Conservation (phyloP, 2,888 invertebrate species). For the Synanthedon tipuliformis region DNA sequence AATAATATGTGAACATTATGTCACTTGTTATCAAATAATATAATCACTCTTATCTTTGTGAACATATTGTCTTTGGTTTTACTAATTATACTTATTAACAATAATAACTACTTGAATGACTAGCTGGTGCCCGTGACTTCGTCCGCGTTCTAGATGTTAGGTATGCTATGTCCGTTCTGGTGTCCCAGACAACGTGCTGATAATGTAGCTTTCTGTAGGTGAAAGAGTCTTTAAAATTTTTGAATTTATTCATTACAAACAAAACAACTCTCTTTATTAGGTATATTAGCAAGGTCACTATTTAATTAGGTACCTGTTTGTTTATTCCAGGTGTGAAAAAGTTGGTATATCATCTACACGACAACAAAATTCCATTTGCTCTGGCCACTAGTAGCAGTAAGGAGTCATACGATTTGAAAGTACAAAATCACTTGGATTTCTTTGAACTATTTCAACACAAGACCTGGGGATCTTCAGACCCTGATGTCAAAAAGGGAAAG, state of each 20-base stretch:
- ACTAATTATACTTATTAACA: too few relatives aligned
- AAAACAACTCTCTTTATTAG: not conserved
- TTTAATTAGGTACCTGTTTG: too few relatives aligned
- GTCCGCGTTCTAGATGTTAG: too few relatives aligned
- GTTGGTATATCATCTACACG: constrained; percentile 79
- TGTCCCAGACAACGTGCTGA: too few relatives aligned
- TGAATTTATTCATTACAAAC: too few relatives aligned
- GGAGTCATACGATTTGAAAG: constrained; percentile 79
- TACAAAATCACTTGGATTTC: constrained; percentile 73
- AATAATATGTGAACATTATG: too few relatives aligned
- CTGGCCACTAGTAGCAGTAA: constrained; percentile 87
- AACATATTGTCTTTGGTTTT: too few relatives aligned
- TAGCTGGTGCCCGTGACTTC: not conserved
- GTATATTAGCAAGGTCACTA: not conserved
- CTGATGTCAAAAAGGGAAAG: constrained; percentile 86
- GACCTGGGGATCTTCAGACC: constrained; percentile 85
- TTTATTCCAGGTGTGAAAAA: constrained; percentile 77
- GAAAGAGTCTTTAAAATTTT: too few relatives aligned
- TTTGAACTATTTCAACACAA: constrained; percentile 77
- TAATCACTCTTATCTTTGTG: too few relatives aligned
- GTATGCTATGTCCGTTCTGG: too few relatives aligned
- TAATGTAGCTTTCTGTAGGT: too few relatives aligned
- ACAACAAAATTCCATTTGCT: constrained; percentile 80
- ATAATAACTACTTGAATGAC: not conserved
- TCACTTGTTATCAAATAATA: too few relatives aligned